phyloP scores from a whole-genome alignment of 2,797 vertebrate genomes.

The Bucorvus abyssinicus region DNA sequence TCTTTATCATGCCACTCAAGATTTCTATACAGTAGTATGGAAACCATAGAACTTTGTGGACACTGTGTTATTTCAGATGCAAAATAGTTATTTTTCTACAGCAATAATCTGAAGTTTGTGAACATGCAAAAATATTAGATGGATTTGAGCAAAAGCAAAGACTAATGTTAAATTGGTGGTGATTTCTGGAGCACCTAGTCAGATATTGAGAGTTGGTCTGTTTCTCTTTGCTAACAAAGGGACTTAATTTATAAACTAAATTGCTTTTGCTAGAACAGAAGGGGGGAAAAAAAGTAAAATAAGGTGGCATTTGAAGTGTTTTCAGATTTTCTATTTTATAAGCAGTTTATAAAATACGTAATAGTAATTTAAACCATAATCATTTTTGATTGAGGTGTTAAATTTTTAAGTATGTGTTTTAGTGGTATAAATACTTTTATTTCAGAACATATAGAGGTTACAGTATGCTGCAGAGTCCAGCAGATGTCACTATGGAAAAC shows the following conservation, averaged over 20 bases:
- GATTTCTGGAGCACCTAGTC: neutral
- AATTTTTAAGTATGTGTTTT: neutral
- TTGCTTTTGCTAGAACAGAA: neutral
- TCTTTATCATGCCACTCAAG: neutral
- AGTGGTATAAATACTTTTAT: neutral
- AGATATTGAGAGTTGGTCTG: neutral
- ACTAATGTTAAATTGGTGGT: neutral
- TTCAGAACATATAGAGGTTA: constrained; percentile 93
- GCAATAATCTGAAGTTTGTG: neutral
- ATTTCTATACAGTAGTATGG: neutral
- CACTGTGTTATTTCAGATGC: neutral
- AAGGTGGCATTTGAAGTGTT: neutral
- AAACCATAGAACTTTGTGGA: neutral
- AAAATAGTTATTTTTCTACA: neutral
- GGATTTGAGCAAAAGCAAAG: neutral
- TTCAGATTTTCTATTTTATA: neutral
- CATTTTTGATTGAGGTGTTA: neutral
- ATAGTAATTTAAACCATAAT: neutral
- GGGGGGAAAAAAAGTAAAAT: neutral
- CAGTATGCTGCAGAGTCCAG: constrained; percentile 81
- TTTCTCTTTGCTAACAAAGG: neutral
- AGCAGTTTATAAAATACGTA: neutral
- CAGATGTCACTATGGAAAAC: constrained; percentile 93
- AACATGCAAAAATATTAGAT: neutral
- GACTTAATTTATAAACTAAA: neutral